Evolutionary conservation across 2,113 vertebrate genomes (phyloP).

Genomic region (Microcebus ravelobensis): DNA sequence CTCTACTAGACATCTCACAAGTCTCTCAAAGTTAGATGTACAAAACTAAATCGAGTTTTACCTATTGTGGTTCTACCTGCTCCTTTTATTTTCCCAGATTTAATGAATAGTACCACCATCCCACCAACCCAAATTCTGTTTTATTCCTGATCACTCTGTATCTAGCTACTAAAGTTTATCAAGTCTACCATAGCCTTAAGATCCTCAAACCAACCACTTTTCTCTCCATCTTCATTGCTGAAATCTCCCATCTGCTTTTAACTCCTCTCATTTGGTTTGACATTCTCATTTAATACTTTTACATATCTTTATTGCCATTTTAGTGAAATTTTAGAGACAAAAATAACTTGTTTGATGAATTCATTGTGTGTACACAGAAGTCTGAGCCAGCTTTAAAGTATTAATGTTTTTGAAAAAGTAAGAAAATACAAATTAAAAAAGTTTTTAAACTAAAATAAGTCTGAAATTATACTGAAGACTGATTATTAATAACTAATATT

Average conservation of each 20-base stretch:
- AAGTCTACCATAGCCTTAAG: neutral
- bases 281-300: neutral
- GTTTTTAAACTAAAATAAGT: neutral
- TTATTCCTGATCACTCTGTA: neutral
- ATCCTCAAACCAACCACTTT: neutral
- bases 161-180: neutral
- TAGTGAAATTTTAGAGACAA: neutral
- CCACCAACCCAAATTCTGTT: neutral
- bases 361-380: neutral
- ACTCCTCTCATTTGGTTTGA: neutral
- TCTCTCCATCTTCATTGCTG: neutral
- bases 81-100: neutral
- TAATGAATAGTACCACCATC: neutral
- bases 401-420: neutral
- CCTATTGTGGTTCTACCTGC: neutral
- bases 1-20: neutral
- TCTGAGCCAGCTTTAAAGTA: neutral
- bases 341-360: neutral
- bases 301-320: neutral
- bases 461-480: neutral
- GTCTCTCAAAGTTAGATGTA: neutral
- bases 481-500: constrained; percentile 25
- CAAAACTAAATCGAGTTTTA: neutral
- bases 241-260: neutral
- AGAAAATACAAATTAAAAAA: neutral